Evolutionary conservation across 2,888 invertebrate genomes (phyloP).

Genomic region (Gymnoscelis rufifasciata): DNA sequence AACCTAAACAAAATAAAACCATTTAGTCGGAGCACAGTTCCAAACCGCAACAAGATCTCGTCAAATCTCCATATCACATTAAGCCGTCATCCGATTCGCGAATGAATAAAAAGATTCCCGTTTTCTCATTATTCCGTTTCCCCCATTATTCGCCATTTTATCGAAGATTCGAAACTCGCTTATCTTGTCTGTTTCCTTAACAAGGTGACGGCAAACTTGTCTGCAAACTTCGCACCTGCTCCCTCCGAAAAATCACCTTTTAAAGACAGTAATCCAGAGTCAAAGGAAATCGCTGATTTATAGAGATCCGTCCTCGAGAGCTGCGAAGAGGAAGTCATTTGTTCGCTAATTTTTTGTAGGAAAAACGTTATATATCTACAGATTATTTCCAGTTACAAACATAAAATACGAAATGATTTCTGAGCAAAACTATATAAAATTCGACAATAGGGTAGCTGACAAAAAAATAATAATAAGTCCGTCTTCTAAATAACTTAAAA

Average conservation of each 20-base stretch:
- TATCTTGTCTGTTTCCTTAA: slow-evolving; percentile 32
- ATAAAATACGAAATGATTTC: too few relatives aligned
- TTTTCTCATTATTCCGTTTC: neutral
- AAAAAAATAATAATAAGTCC: too few relatives aligned
- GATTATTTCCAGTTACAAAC: too few relatives aligned
- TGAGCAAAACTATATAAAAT: too few relatives aligned
- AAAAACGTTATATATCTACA: neutral
- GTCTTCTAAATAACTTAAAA: too few relatives aligned
- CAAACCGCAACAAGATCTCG: neutral
- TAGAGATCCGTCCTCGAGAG: neutral
- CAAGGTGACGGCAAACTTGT: slow-evolving; percentile 32
- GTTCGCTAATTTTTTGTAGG: neutral
- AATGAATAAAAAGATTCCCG: slow-evolving; percentile 8
- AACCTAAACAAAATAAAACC: too few relatives aligned
- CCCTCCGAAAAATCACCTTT: slow-evolving; percentile 4
- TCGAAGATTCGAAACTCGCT: slow-evolving; percentile 26
- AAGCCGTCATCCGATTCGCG: slow-evolving; percentile 8
- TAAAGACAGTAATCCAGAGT: neutral
- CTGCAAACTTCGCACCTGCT: neutral
- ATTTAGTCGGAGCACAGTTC: too few relatives aligned
- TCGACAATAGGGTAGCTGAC: too few relatives aligned
- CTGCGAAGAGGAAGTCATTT: too few relatives aligned
- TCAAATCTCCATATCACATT: slow-evolving; percentile 1
- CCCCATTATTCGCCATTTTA: slow-evolving; percentile 1
- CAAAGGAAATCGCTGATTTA: neutral